phyloP scores from a whole-genome alignment of 2,888 invertebrate species.

The Bursaphelenchus okinawaensis region DNA sequence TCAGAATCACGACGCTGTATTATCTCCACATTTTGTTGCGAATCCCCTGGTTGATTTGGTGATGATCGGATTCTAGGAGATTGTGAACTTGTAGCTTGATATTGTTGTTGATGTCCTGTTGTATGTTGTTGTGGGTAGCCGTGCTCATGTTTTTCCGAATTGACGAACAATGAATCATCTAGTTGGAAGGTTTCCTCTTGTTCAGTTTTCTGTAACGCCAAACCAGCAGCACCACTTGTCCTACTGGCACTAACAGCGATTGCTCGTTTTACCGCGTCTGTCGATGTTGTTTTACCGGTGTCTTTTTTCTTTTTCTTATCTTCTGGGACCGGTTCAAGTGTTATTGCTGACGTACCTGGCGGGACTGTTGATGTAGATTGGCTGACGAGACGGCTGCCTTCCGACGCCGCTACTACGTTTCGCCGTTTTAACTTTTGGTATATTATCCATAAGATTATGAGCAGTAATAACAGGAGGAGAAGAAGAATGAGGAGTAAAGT shows the following conservation, averaged over 20 bases:
- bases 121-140: too few relatives aligned
- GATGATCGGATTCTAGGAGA: conserved; percentile 20
- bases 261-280: conserved; percentile 7
- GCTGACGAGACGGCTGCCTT: not conserved
- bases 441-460: conserved; percentile 22
- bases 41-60: conserved; percentile 16
- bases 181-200: not conserved
- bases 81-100: not conserved
- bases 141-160: too few relatives aligned
- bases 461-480: conserved; percentile 22
- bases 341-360: not conserved
- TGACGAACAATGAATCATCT: not conserved
- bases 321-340: not conserved
- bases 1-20: not conserved
- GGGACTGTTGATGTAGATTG: not conserved
- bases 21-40: not conserved
- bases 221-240: not conserved
- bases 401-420: conserved; percentile 3
- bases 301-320: not conserved
- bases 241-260: not conserved
- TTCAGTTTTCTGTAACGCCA: conserved; percentile 6
- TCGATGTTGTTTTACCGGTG: conserved; percentile 4
- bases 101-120: too few relatives aligned
- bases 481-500: conserved; percentile 24
- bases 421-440: conserved; percentile 23